Conservation (phyloP, 1,140 invertebrate genomes). For the Magallana ariakensis region DNA sequence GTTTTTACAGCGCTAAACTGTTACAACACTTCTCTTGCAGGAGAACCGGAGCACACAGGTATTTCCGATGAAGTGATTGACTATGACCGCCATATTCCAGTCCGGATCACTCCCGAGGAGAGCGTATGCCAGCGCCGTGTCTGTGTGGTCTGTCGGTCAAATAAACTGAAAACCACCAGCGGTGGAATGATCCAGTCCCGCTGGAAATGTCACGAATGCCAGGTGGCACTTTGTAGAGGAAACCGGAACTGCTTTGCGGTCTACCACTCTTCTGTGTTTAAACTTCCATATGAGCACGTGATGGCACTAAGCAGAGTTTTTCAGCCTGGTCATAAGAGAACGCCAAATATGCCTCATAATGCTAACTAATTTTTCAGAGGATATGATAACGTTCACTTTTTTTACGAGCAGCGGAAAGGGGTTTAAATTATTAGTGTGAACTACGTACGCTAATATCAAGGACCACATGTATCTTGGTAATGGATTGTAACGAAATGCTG, state of each 20-base stretch:
- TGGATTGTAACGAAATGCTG: too few relatives aligned
- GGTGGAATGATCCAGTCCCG: slow-evolving; percentile 32
- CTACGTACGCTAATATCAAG: too few relatives aligned
- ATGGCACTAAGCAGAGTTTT: not conserved
- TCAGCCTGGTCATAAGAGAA: not conserved
- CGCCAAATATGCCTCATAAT: not conserved
- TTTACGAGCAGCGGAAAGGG: too few relatives aligned
- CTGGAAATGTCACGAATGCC: slow-evolving; percentile 32
- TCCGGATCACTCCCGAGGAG: slow-evolving; percentile 13
- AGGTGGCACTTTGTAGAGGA: slow-evolving; percentile 27
- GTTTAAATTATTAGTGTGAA: too few relatives aligned
- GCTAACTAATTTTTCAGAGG: too few relatives aligned
- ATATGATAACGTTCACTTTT: too few relatives aligned
- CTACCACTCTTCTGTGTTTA: slow-evolving; percentile 29
- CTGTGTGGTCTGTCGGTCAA: slow-evolving; percentile 22
- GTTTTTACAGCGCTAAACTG: not conserved
- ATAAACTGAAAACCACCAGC: slow-evolving; percentile 25
- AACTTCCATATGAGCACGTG: not conserved
- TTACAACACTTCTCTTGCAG: not conserved
- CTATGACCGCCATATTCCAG: not conserved
- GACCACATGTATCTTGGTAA: too few relatives aligned
- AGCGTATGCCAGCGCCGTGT: not conserved
- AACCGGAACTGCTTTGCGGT: slow-evolving; percentile 29
- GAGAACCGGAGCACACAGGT: not conserved
- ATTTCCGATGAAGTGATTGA: not conserved